These are phyloP conservation scores for Gobius niger DNA, from an alignment of 2,113 vertebrate genomes.

Conservation along the genomic window DNA sequence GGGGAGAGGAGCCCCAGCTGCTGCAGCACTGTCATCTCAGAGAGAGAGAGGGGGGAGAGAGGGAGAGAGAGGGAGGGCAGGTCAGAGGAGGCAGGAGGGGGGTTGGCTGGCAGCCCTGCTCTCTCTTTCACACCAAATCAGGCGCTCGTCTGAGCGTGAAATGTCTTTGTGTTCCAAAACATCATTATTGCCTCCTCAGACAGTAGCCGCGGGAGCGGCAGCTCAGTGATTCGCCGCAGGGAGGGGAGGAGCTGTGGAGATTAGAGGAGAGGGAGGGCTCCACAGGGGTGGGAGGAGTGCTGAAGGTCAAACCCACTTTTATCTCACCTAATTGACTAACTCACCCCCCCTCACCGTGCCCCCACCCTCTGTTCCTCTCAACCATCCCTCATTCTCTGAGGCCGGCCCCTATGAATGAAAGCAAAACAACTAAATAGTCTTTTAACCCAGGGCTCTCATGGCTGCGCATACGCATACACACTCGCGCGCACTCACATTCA, in stretches of 20 bases:
- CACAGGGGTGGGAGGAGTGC: conserved; percentile 81
- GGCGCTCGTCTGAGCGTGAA: conserved; percentile 84
- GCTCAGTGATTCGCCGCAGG: conserved; percentile 82
- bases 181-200: conserved; percentile 82
- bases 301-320: conserved; percentile 97
- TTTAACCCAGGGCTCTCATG: conserved; percentile 46
- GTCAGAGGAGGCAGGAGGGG: conserved; percentile 65
- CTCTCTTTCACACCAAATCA: conserved; percentile 86
- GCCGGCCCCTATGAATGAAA: conserved; percentile 48
- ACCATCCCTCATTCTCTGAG: conserved; percentile 41
- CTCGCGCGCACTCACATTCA: neutral
- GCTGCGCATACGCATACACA: conserved; percentile 15
- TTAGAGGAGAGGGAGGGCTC: conserved; percentile 72
- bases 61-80: conserved; percentile 43
- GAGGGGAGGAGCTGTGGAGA: conserved; percentile 70
- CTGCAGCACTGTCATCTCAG: conserved; percentile 71
- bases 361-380: conserved; percentile 42
- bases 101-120: conserved; percentile 81
- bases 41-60: conserved; percentile 59
- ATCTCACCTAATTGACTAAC: conserved; percentile 97
- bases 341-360: conserved; percentile 44
- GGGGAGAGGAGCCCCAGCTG: conserved; percentile 65
- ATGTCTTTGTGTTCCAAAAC: conserved; percentile 79
- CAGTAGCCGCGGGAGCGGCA: conserved; percentile 79
- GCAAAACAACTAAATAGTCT: conserved; percentile 58